phyloP scores from a whole-genome alignment of 1,140 invertebrate species.

The Thaumetopoea pityocampa region DNA sequence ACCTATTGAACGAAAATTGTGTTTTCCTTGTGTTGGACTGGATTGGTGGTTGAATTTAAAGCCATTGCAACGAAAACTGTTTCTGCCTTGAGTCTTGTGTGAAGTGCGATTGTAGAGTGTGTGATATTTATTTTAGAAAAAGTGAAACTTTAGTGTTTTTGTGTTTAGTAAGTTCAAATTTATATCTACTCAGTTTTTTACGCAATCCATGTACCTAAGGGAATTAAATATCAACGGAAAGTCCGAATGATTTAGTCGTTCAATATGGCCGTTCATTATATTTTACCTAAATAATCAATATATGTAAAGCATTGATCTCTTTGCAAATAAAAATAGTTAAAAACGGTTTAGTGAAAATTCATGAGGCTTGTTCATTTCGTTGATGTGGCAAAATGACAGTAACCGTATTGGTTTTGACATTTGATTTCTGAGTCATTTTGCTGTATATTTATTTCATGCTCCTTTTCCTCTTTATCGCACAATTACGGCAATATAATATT shows the following conservation, averaged over 20 bases:
- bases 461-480: constrained; percentile 10
- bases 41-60: constrained; percentile 45
- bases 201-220: neutral
- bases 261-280: constrained; percentile 73
- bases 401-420: constrained; percentile 58
- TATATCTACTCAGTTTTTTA: constrained; percentile 1
- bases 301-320: constrained; percentile 1
- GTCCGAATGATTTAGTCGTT: constrained; percentile 41
- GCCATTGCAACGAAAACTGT: constrained; percentile 67
- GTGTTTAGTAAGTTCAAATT: constrained; percentile 55
- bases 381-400: constrained; percentile 71
- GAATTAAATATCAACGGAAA: constrained; percentile 8
- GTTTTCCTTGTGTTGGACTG: constrained; percentile 36
- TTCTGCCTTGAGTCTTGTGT: constrained; percentile 69
- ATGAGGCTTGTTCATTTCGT: constrained; percentile 31
- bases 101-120: constrained; percentile 61
- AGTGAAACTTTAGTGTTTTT: constrained; percentile 61
- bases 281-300: constrained; percentile 10
- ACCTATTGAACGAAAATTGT: constrained; percentile 58
- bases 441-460: constrained; percentile 21
- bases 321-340: no score
- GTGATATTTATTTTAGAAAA: constrained; percentile 54
- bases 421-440: constrained; percentile 65
- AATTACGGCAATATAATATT: neutral
- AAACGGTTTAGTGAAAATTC: neutral